phyloP scores from a whole-genome alignment of 2,113 vertebrate genomes.

The Halcyon malimbica region DNA sequence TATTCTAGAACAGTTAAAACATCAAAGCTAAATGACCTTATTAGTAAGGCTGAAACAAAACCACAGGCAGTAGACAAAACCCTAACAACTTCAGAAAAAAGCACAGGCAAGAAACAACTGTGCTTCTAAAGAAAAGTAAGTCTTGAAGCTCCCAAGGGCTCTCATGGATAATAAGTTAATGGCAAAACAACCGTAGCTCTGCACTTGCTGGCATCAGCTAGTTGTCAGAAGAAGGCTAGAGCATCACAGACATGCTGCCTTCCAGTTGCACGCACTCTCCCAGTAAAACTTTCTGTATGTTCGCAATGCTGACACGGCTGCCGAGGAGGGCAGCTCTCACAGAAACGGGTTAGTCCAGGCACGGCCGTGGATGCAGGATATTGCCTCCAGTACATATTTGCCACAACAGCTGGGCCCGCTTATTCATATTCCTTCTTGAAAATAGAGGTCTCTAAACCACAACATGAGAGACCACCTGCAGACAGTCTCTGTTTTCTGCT shows the following conservation, averaged over 20 bases:
- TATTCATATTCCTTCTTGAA: background rate
- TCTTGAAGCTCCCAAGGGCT: background rate
- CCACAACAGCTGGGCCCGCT: background rate
- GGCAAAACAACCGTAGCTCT: background rate
- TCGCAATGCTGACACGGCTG: background rate
- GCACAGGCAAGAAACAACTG: background rate
- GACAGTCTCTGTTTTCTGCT: background rate
- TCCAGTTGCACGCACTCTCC: background rate
- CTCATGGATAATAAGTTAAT: background rate
- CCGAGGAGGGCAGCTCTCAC: background rate
- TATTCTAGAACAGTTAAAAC: background rate
- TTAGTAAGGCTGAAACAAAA: background rate
- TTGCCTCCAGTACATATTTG: background rate
- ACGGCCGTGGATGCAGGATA: background rate
- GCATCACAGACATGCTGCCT: background rate
- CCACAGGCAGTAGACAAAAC: background rate
- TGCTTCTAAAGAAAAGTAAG: background rate
- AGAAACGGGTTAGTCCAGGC: background rate
- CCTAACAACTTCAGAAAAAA: background rate
- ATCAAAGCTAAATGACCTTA: background rate
- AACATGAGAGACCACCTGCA: conserved; percentile 15
- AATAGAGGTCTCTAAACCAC: background rate
- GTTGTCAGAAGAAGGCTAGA: background rate
- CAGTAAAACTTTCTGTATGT: background rate
- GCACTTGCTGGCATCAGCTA: background rate